Percentiles rank a stretch among this genome's conserved stretches.
These are phyloP conservation scores for Anolis sagrei DNA, from an alignment of 2,113 vertebrate species.

Conservation along the genomic window DNA sequence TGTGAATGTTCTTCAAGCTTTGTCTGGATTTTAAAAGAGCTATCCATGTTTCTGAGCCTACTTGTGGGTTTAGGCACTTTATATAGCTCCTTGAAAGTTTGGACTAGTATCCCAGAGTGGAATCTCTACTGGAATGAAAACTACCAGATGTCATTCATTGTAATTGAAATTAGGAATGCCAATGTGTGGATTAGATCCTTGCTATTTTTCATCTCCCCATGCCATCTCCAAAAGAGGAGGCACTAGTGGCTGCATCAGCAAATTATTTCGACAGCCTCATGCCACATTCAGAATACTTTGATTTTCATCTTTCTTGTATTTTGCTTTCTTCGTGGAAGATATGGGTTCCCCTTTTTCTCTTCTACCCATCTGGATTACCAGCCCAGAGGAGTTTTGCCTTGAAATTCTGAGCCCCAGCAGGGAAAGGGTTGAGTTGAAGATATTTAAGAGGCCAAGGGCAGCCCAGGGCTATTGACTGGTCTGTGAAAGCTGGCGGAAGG, in stretches of 20 bases:
- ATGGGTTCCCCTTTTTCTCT: not conserved
- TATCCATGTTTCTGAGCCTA: too few species aligned
- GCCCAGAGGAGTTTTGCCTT: not conserved
- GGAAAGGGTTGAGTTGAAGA: not conserved
- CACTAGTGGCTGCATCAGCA: not conserved
- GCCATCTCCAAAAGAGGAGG: not conserved
- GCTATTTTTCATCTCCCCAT: not conserved
- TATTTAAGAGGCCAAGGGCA: not conserved
- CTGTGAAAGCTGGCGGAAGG: rapidly evolving
- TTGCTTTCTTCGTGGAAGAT: too few species aligned
- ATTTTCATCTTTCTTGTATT: not conserved
- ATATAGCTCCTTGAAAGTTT: too few species aligned
- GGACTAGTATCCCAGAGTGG: too few species aligned
- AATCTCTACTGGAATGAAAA: too few species aligned
- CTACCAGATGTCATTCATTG: not conserved
- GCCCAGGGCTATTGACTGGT: not conserved
- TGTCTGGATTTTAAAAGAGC: too few species aligned
- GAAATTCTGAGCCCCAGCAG: not conserved
- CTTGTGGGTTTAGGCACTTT: too few species aligned
- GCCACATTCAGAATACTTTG: not conserved
- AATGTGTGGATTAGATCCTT: not conserved
- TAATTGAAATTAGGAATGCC: not conserved
- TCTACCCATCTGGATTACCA: not conserved
- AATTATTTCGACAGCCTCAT: not conserved
- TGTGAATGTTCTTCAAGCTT: too few species aligned